Percentiles rank a stretch among this genome's conserved stretches.
Evolutionary conservation across 37 sponge, comb jelly and placozoan species (phyloP).

Genomic region (Spongilla lacustris): DNA sequence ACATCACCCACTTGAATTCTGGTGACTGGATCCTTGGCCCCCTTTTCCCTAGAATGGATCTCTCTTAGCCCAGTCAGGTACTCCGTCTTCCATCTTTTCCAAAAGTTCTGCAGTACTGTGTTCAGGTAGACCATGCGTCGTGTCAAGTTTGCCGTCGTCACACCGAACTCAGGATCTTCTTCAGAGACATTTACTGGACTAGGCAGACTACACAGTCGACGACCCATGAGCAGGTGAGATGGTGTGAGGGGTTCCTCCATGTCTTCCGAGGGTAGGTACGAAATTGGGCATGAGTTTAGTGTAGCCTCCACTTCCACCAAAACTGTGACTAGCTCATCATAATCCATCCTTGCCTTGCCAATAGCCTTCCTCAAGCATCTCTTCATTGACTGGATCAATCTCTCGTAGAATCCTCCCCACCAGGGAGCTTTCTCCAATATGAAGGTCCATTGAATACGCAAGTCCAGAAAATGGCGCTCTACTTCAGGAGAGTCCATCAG

Average conservation of each 20-base stretch:
- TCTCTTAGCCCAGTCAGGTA: constrained; percentile 29
- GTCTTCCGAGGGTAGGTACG: constrained; percentile 18
- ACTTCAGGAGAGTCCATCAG: background rate
- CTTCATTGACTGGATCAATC: background rate
- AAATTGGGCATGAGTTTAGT: constrained; percentile 41
- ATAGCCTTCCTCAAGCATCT: background rate
- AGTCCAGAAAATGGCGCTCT: background rate
- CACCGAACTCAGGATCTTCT: constrained; percentile 11
- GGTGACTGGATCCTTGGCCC: background rate
- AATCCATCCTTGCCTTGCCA: background rate
- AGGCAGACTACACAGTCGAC: constrained; percentile 10
- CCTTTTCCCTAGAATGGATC: background rate
- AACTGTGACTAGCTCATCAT: background rate
- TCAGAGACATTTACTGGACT: no score
- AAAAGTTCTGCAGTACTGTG: constrained; percentile 6
- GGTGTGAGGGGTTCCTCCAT: background rate
- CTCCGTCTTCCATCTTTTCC: constrained; percentile 36
- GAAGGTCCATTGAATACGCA: background rate
- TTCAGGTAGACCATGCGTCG: constrained; percentile 28
- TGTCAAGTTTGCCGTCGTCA: background rate
- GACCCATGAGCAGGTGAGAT: background rate
- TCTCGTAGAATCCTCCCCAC: background rate
- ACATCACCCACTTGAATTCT: constrained; percentile 19
- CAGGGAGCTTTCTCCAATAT: background rate
- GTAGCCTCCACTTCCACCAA: constrained; percentile 31